Evolutionary conservation across 2,113 vertebrate species (phyloP), one percentile per base, ranked within the genome.

Genomic region (Platichthys stellatus): DNA sequence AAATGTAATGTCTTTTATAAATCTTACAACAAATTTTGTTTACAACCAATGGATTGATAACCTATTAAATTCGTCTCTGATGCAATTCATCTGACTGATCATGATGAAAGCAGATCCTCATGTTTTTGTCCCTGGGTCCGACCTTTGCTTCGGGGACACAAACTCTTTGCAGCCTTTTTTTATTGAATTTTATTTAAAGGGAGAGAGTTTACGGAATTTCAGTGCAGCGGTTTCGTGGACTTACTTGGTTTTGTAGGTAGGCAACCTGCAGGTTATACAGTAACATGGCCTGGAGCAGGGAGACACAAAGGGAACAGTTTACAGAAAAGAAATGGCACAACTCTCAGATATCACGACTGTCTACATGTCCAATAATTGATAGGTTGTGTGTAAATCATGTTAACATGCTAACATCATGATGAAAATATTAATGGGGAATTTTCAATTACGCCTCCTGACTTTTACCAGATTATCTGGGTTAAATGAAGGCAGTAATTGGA

Each of bases 201-300:
- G 24, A 28, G 26, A 28, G 26, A 2, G 3, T 28, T 28, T 28
- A 4, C 26, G 3, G 26, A 28, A 31, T 7, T 31, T 31, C 18
- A 51, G 45, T 18, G 49, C 49, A 9, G 49, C 17, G 20, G 49
- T 51, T 12, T 20, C 13, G 17, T 54, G 8, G 26, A 62, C 78
- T 74, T 95, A 98, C 97, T 89, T 98, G 97, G 62, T 95, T 98
- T 88, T 96, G 96, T 9, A 99, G 93, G 75, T 98, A 99, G 68
- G 95, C 78, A 1, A 94, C 95, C 90, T 96, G 96, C 53, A 98
- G 83, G 64, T 95, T 93, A 86, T 97, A 95, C 68, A 99, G 86
- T 74, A 97, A 97, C 4, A 94, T 91, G 0, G 95, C 96, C 97
- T 99, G 90, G 24, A 60, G 61, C 70, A 67, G 1, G n/a, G 26